Evolutionary conservation across 2,888 invertebrate genomes (phyloP).

Genomic region (Eilema sororculum): DNA sequence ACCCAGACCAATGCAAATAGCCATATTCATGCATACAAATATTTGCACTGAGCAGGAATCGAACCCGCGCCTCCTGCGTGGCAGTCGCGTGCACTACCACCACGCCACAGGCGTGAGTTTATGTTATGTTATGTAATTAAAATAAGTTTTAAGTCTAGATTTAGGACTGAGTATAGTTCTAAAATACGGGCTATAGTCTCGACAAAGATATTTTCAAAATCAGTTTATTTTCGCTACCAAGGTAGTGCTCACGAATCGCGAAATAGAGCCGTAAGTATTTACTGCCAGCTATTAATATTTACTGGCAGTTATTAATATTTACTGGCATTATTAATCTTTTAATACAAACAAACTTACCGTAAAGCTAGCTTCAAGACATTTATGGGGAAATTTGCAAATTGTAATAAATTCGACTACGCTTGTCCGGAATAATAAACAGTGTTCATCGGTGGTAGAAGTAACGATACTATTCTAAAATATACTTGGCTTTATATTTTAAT

Average conservation of each 20-base stretch:
- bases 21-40: no score
- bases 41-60: no score
- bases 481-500: background rate
- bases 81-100: no score
- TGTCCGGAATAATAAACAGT: slow-evolving; percentile 17
- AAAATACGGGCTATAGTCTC: background rate
- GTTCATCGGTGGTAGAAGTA: background rate
- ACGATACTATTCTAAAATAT: background rate
- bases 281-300: slow-evolving; percentile 11
- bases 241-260: background rate
- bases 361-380: slow-evolving; percentile 2
- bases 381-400: slow-evolving; percentile 14
- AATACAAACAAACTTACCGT: slow-evolving; percentile 10
- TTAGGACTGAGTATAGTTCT: no score
- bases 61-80: no score
- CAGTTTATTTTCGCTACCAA: slow-evolving; percentile 8
- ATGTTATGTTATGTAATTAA: no score
- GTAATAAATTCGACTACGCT: slow-evolving; percentile 1
- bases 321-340: slow-evolving; percentile 14
- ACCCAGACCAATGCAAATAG: no score
- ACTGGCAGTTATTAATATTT: slow-evolving; percentile 14
- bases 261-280: background rate
- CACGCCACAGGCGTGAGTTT: no score
- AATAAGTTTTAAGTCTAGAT: no score
- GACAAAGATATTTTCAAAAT: background rate